phyloP scores from a whole-genome alignment of 1,140 invertebrate species.

The Drosophila sulfurigaster region DNA sequence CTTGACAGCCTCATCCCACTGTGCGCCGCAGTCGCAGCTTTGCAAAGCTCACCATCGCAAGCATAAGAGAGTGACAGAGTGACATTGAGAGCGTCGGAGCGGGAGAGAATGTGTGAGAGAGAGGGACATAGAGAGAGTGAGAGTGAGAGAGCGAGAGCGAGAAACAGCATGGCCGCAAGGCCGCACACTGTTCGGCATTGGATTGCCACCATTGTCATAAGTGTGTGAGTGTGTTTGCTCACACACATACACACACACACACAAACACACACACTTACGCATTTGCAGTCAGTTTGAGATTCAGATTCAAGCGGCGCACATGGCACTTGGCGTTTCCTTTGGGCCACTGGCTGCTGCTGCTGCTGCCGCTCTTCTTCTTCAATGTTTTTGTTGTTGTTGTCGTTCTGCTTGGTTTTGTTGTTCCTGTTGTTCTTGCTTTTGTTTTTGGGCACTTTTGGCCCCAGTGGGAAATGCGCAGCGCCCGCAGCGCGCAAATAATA shows the following conservation, averaged over 20 bases:
- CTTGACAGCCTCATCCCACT: slow-evolving; percentile 2
- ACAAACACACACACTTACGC: slow-evolving; percentile 20
- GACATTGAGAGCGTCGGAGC: slow-evolving; percentile 23
- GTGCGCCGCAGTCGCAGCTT: slow-evolving; percentile 42
- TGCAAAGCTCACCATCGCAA: slow-evolving; percentile 43
- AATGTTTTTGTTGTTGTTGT: slow-evolving; percentile 24
- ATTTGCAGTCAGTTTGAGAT: slow-evolving; percentile 37
- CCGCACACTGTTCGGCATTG: slow-evolving; percentile 41
- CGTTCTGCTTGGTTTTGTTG: slow-evolving; percentile 26
- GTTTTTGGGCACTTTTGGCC: slow-evolving; percentile 52
- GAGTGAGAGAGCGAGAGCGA: slow-evolving; percentile 20
- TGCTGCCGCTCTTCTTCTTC: slow-evolving; percentile 12
- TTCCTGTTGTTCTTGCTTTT: slow-evolving; percentile 26
- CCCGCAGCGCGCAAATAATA: slow-evolving; percentile 71
- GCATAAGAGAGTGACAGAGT: slow-evolving; percentile 22
- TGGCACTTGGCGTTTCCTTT: slow-evolving; percentile 74
- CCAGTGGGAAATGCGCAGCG: slow-evolving; percentile 75
- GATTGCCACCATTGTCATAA: slow-evolving; percentile 25
- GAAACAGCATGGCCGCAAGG: slow-evolving; percentile 44
- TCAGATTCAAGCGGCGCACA: slow-evolving; percentile 68
- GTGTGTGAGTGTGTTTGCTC: slow-evolving; percentile 8
- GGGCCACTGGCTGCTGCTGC: slow-evolving; percentile 30
- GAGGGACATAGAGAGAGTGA: neutral
- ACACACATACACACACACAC: slow-evolving; percentile 12
- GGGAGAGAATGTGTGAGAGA: slow-evolving; percentile 8